Evolutionary conservation across 1,140 invertebrate genomes (phyloP).

Genomic region (Drosophila micromelanica): DNA sequence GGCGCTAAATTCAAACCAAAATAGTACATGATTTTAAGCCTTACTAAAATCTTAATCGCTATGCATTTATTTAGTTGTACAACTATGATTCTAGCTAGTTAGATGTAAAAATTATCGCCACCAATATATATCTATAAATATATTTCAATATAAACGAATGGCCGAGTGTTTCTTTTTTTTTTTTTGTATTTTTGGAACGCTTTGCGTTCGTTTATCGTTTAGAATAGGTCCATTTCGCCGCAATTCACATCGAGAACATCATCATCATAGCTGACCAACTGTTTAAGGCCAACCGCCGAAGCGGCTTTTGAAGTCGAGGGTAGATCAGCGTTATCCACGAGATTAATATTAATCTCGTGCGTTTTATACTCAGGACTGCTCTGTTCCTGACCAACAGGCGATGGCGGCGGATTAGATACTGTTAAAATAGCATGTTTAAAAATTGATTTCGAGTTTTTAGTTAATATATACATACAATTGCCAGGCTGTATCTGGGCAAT

Average conservation of each 20-base stretch:
- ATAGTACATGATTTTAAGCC: neutral
- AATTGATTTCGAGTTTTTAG: constrained; percentile 1
- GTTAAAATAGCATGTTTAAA: neutral
- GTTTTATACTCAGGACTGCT: constrained; percentile 87
- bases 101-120: constrained; percentile 44
- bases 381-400: constrained; percentile 90
- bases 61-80: constrained; percentile 76
- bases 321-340: constrained; percentile 82
- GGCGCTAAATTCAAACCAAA: constrained; percentile 6
- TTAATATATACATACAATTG: constrained; percentile 71
- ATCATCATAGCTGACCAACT: constrained; percentile 86
- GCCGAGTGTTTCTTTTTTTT: constrained; percentile 13
- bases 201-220: constrained; percentile 68
- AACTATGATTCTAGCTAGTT: constrained; percentile 74
- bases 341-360: constrained; percentile 86
- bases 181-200: constrained; percentile 45
- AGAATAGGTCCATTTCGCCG: constrained; percentile 91
- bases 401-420: constrained; percentile 91
- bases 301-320: constrained; percentile 74
- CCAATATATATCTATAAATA: constrained; percentile 21
- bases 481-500: constrained; percentile 85
- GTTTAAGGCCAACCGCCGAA: constrained; percentile 54
- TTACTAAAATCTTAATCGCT: constrained; percentile 52
- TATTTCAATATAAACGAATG: constrained; percentile 28
- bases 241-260: constrained; percentile 89